Base-by-base conservation (phyloP, 2,113 vertebrate genomes). In the Odocoileus virginianus region DNA sequence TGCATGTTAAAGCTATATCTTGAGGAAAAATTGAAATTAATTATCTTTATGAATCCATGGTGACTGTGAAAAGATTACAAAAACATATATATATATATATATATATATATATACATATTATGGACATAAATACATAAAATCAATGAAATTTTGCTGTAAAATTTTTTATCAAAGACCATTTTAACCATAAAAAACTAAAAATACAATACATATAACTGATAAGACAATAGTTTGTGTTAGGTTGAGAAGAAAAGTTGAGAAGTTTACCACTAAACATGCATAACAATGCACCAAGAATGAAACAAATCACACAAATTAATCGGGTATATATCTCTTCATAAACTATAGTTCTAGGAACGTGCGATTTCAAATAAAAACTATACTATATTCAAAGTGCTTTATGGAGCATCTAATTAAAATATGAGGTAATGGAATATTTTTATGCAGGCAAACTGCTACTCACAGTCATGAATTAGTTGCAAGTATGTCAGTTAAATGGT, bases 341-440 rank as follows among this genome's bases (percentile, higher is more conserved):
- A 91, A 81, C 55, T 52, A 82, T 21, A 91, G n/a, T 52, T 95
- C n/a, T 27, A 47, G 14, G 87, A 82, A 91, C 9, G 54, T 85
- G 40, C 30, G 4, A 25, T 33, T 76, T 23, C 50, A n/a, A 16
- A 85, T 81, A 83, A 83, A 93, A 83, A 85, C 54, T 92, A 30
- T 85, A 81, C 30, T 33, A 36, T 61, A 92, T 95, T 85, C 43
- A 61, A 81, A 78, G 14, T 57, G 13, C 15, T 91, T 97, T 95
- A 96, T 89, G 50, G 86, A 93, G 16, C 3, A 89, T 89, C 58
- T 91, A 97, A 96, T 96, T 97, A 91, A 96, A 96, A 91, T 95
- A 96, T 5, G 14, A 55, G 54, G 33, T 33, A 95, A 87, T 60
- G 10, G 58, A 95, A 94, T 91, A 91, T 84, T 95, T 94, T 92